Evolutionary conservation across 2,888 invertebrate genomes (phyloP), one percentile per base, ranked within the genome.

Genomic region (Drosophila testacea): DNA sequence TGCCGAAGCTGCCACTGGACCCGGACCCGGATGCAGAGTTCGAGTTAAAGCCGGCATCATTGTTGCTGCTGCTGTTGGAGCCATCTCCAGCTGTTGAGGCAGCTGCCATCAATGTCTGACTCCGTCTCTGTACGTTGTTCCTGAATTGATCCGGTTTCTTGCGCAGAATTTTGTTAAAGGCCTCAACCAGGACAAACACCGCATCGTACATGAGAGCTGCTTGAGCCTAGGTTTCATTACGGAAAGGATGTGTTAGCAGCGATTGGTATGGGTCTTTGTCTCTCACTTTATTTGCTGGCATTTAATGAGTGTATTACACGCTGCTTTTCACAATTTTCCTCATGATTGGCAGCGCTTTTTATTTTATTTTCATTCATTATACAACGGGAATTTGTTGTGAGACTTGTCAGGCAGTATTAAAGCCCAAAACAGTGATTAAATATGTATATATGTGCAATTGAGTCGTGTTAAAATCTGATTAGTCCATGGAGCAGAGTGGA

Each of bases 181-280:
- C 97, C 90, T 98, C 97, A 81, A 97, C 96, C 55, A 98, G 94
- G 0, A 98, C 97, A 92, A 97, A 96, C 11, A 98, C 97, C 3
- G 98, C 98, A 90, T 99, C 99, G 92, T 98, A 98, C 96, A 98
- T 98, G 75, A 99, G 94, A 0, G 98, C 98, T 0, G 98, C 97
- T 93, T 98, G 97, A 2, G 98, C 97, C 97, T 97, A 11, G 42
- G 27, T 13, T 7, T n/a, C 9, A 42, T 22, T 22, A 27, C 5
- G 11, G n/a, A 34, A 11, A 28, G 9, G 27, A n/a, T 42, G 30
- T 54, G 34, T 28, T 50, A 28, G 48, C 50, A 50, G 61, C 48
- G 51, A 36, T 73, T 63, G 59, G 27, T 52, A 22, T 22, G 22
- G 22, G 22, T 22, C 22, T 22, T 22, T 22, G 27, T 76, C 44